A percentile compares a stretch with the other conserved stretches of the same genome.
Conservation (phyloP, 2,113 vertebrate species). For the Hippocampus comes region DNA sequence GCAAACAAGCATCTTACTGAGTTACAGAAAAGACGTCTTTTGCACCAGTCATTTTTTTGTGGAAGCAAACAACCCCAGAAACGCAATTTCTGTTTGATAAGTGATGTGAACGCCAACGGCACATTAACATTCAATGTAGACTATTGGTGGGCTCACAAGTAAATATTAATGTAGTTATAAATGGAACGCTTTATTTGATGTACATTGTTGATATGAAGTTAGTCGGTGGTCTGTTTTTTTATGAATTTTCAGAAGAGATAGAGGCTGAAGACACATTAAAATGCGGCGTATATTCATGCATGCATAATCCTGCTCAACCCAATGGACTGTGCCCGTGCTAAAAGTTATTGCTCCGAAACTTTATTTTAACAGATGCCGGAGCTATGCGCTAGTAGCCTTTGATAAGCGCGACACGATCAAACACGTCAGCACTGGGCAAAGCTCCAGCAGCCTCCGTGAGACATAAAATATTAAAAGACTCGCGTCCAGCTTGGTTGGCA, state of each 20-base stretch:
- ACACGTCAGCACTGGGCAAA: conserved; percentile 2
- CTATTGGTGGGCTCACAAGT: too few relatives aligned
- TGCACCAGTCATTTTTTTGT: too few relatives aligned
- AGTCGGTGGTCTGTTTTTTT: not conserved
- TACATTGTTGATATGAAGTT: not conserved
- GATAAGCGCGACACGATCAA: conserved; percentile 1
- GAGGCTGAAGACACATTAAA: not conserved
- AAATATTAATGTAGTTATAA: too few relatives aligned
- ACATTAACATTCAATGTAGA: too few relatives aligned
- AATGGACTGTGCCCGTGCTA: not conserved
- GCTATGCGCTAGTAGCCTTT: conserved; percentile 2
- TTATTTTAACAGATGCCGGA: conserved; percentile 5
- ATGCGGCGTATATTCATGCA: not conserved
- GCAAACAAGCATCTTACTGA: too few relatives aligned
- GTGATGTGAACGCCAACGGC: too few relatives aligned
- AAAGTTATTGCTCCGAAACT: not conserved
- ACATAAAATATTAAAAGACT: conserved; percentile 5
- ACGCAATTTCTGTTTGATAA: too few relatives aligned
- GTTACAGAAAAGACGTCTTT: too few relatives aligned
- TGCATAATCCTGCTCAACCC: not conserved
- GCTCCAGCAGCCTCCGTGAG: conserved; percentile 2
- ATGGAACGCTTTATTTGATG: not conserved
- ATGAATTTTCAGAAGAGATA: not conserved
- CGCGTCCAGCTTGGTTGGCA: not conserved
- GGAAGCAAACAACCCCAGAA: too few relatives aligned